Percentiles rank a stretch among this genome's conserved stretches.
Evolutionary conservation across 2,113 vertebrate species (phyloP).

Genomic region (Megaleporinus macrocephalus): DNA sequence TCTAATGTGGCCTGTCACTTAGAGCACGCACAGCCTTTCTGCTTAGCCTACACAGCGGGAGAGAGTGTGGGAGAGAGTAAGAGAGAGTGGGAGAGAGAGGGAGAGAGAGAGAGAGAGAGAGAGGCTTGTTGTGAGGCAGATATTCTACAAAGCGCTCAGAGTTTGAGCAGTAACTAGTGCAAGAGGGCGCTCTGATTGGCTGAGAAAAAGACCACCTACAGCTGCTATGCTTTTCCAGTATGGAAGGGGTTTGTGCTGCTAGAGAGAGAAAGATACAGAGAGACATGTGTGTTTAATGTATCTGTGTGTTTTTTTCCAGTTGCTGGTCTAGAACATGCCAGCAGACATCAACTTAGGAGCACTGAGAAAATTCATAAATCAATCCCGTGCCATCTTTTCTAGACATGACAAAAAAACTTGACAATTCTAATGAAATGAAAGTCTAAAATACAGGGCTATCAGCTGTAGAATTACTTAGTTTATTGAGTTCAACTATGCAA

Average conservation of each 20-base stretch:
- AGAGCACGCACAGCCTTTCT: constrained; percentile 74
- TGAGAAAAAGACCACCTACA: constrained; percentile 74
- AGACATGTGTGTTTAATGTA: neutral
- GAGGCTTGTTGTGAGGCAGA: constrained; percentile 80
- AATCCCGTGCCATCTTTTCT: too few relatives aligned
- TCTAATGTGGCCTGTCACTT: constrained; percentile 79
- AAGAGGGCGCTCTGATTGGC: constrained; percentile 67
- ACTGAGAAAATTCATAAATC: too few relatives aligned
- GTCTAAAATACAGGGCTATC: too few relatives aligned
- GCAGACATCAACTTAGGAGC: neutral
- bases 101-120: constrained; percentile 38
- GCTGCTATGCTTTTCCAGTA: constrained; percentile 70
- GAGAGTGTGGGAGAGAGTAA: constrained; percentile 47
- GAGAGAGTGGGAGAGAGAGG: constrained; percentile 18
- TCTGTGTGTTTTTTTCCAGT: neutral
- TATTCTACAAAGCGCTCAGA: constrained; percentile 64
- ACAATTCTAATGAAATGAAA: too few relatives aligned
- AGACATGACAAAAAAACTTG: too few relatives aligned
- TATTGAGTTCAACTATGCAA: too few relatives aligned
- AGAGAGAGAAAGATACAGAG: constrained; percentile 32
- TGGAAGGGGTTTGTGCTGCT: constrained; percentile 22
- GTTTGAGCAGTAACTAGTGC: constrained; percentile 57
- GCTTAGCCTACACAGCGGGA: constrained; percentile 67
- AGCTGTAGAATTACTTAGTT: too few relatives aligned
- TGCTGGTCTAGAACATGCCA: constrained; percentile 6